Conservation (phyloP, 2,113 vertebrate genomes). For the Carassius auratus region DNA sequence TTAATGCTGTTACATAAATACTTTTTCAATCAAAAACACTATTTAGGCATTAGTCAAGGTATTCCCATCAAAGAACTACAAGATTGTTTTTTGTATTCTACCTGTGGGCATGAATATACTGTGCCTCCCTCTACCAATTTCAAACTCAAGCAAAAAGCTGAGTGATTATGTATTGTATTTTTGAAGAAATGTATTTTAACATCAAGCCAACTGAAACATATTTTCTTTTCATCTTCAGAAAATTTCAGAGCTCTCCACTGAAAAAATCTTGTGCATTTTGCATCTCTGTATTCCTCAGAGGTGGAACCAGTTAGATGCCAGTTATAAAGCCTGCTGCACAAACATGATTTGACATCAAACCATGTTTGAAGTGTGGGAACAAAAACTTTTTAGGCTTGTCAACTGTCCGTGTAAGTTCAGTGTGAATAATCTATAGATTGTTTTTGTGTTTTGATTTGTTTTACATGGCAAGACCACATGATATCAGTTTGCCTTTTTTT, state of each 20-base stretch:
- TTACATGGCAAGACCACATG: too few relatives aligned
- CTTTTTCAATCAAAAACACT: neutral
- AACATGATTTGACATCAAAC: conserved; percentile 44
- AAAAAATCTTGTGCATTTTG: conserved; percentile 6
- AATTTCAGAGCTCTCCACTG: neutral
- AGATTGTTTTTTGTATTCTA: neutral
- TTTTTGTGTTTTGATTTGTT: too few relatives aligned
- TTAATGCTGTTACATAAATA: neutral
- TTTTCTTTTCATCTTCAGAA: conserved; percentile 21
- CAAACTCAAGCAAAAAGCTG: conserved; percentile 17
- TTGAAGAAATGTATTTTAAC: conserved; percentile 27
- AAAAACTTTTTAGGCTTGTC: conserved; percentile 35
- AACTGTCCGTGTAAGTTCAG: neutral
- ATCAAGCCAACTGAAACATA: conserved; percentile 27
- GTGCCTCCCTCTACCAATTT: neutral
- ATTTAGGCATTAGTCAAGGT: conserved; percentile 22
- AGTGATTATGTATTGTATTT: neutral
- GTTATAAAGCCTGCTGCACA: neutral
- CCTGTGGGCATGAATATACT: neutral
- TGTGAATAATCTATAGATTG: neutral
- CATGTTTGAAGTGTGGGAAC: conserved; percentile 20
- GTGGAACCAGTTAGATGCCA: neutral
- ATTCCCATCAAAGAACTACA: conserved; percentile 9
- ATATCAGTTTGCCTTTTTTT: too few relatives aligned
- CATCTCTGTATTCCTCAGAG: conserved; percentile 9